phyloP scores from a whole-genome alignment of 2,113 vertebrate genomes.

The Henicopernis longicauda region DNA sequence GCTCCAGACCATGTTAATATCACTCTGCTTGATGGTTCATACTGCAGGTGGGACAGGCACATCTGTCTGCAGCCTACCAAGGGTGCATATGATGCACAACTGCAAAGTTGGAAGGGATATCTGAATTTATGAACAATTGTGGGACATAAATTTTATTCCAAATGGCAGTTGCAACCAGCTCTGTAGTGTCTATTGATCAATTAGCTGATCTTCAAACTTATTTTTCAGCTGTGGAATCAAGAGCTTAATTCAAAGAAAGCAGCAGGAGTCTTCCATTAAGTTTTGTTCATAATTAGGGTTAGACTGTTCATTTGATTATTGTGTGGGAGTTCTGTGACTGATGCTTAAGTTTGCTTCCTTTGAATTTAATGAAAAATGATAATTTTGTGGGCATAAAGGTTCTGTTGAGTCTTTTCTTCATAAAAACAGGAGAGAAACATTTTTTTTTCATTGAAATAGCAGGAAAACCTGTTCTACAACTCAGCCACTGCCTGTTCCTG shows the following conservation, averaged over 20 bases:
- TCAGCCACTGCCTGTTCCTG: neutral
- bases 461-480: neutral
- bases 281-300: neutral
- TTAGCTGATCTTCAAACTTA: neutral
- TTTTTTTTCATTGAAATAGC: neutral
- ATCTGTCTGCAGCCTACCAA: neutral
- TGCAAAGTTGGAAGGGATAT: neutral
- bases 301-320: neutral
- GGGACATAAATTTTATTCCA: neutral
- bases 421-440: neutral
- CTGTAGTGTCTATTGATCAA: neutral
- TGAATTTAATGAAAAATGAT: neutral
- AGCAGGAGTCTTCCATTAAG: neutral
- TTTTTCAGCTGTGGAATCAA: neutral
- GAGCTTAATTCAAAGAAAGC: neutral
- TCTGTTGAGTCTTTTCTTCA: neutral
- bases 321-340: neutral
- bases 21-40: neutral
- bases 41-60: neutral
- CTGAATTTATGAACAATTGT: neutral
- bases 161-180: neutral
- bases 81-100: accelerated
- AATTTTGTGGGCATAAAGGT: neutral
- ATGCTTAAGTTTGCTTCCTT: neutral
- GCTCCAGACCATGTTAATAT: neutral